These are phyloP conservation scores for Frieseomelitta varia DNA, from an alignment of 1,140 invertebrate genomes.

Conservation along the genomic window DNA sequence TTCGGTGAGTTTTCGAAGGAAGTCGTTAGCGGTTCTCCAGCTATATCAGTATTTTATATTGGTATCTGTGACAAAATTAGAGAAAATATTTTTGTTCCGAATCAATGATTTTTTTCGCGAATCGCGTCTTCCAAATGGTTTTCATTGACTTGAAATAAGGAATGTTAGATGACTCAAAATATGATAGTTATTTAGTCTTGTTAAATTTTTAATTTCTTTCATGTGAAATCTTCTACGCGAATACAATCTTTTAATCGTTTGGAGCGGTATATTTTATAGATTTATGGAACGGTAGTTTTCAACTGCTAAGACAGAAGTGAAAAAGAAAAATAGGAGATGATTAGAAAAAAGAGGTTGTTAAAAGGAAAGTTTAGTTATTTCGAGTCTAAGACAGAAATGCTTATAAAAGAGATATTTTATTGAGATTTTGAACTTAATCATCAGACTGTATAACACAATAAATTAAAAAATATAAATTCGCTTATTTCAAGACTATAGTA, in stretches of 20 bases:
- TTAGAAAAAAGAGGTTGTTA: not conserved
- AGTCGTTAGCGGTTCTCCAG: not conserved
- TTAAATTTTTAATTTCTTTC: not conserved
- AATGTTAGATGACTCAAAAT: no score
- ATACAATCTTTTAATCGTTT: not conserved
- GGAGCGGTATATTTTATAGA: not conserved
- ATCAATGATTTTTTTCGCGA: not conserved
- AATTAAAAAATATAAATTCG: conserved; percentile 13
- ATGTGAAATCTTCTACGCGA: not conserved
- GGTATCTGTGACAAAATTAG: not conserved
- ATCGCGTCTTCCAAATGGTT: not conserved
- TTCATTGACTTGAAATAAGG: no score
- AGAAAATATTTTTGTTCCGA: not conserved
- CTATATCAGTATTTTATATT: not conserved
- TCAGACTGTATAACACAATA: not conserved
- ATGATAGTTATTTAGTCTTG: no score
- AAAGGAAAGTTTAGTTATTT: conserved; percentile 5
- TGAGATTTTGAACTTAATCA: not conserved
- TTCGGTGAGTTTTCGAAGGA: not conserved
- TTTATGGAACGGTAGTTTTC: not conserved
- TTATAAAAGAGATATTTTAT: conserved; percentile 26
- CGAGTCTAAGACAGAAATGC: not conserved
- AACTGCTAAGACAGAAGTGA: not conserved
- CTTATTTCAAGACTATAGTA: no score
- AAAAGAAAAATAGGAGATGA: not conserved